Percentiles rank a stretch among this genome's conserved stretches.
These are phyloP conservation scores for Leptodirus hochenwartii DNA, from an alignment of 2,888 invertebrate genomes.

Conservation along the genomic window DNA sequence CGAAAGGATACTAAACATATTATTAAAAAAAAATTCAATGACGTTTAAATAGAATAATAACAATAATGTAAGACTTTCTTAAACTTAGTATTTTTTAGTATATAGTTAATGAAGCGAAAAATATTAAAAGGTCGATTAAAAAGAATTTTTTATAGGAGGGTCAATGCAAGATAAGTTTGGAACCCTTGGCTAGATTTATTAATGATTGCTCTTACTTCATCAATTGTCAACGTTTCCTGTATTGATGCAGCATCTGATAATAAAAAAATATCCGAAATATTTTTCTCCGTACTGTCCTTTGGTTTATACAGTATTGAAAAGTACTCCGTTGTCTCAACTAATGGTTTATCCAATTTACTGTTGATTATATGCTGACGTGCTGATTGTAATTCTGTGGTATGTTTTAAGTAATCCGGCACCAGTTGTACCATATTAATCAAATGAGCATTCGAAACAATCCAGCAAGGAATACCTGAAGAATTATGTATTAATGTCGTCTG, in stretches of 20 bases:
- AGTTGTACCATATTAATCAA: not conserved
- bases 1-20: too few relatives aligned
- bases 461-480: conserved; percentile 1
- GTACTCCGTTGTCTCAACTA: conserved; percentile 4
- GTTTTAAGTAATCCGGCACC: not conserved
- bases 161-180: too few relatives aligned
- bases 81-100: too few relatives aligned
- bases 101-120: conserved; percentile 2
- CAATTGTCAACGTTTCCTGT: conserved; percentile 5
- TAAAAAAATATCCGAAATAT: conserved; percentile 6
- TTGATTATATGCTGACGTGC: conserved; percentile 5
- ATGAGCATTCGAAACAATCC: not conserved
- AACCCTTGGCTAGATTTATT: too few relatives aligned
- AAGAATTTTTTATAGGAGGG: too few relatives aligned
- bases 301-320: conserved; percentile 7
- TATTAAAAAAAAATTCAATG: too few relatives aligned
- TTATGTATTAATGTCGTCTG: too few relatives aligned
- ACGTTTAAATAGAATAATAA: too few relatives aligned
- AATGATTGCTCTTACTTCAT: not conserved
- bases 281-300: not conserved
- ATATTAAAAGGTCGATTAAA: too few relatives aligned
- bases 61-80: too few relatives aligned
- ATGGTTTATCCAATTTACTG: not conserved
- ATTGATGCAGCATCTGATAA: conserved; percentile 6
- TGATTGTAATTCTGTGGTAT: conserved; percentile 4